Evolutionary conservation across 2,797 vertebrate species (phyloP).

Genomic region (Trachurus trachurus): DNA sequence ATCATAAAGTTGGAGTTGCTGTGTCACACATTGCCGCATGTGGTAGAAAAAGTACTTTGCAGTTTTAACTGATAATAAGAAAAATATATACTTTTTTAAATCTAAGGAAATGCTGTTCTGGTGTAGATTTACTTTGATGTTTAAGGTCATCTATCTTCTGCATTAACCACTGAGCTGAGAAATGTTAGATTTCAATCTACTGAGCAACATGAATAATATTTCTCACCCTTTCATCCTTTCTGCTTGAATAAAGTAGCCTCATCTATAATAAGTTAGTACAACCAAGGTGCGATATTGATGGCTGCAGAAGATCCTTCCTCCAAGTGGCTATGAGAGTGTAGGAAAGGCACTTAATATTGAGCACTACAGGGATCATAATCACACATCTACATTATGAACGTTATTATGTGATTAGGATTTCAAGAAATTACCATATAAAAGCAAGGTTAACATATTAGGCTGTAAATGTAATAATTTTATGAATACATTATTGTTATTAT

Average conservation of each 20-base stretch:
- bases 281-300: not conserved
- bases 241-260: not conserved
- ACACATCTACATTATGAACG: too few relatives aligned
- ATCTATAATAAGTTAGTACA: not conserved
- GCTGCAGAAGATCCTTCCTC: too few relatives aligned
- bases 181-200: too few relatives aligned
- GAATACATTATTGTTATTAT: too few relatives aligned
- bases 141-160: too few relatives aligned
- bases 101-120: too few relatives aligned
- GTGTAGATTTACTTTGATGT: too few relatives aligned
- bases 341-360: not conserved
- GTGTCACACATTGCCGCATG: not conserved
- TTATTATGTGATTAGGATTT: too few relatives aligned
- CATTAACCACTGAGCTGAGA: too few relatives aligned
- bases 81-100: not conserved
- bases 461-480: not conserved
- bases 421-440: not conserved
- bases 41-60: not conserved
- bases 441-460: not conserved
- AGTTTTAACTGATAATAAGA: not conserved
- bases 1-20: not conserved
- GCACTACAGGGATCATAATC: too few relatives aligned
- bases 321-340: not conserved
- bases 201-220: not conserved
- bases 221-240: not conserved